phyloP scores from a whole-genome alignment of 2,797 vertebrate genomes.

The Sebastes oblongus region DNA sequence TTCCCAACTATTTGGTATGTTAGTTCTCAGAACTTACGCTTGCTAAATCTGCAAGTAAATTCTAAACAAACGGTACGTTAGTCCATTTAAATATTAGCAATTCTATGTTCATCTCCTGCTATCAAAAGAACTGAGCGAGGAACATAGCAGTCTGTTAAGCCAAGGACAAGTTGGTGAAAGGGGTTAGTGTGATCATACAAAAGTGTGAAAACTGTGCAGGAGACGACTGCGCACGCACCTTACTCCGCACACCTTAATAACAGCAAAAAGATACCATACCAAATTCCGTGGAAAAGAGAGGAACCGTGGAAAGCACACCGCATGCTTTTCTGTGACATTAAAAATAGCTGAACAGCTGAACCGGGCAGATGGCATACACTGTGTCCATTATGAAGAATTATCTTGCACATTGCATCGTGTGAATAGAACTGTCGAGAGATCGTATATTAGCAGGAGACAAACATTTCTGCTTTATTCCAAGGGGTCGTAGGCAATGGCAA shows the following conservation, averaged over 20 bases:
- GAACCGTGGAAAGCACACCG: constrained; percentile 57
- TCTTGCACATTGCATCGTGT: constrained; percentile 61
- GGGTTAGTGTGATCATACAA: background rate
- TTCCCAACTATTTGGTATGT: constrained; percentile 47
- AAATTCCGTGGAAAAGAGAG: constrained; percentile 46
- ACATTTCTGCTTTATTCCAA: constrained; percentile 49
- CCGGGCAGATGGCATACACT: constrained; percentile 79
- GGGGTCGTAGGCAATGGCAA: constrained; percentile 35
- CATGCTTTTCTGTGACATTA: constrained; percentile 64
- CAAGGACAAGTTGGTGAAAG: constrained; percentile 41
- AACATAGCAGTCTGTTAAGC: constrained; percentile 41
- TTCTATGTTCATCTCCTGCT: constrained; percentile 36
- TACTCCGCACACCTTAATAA: constrained; percentile 18
- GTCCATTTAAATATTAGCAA: constrained; percentile 42
- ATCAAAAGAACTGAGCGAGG: constrained; percentile 18
- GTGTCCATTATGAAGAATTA: constrained; percentile 68
- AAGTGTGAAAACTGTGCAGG: constrained; percentile 26
- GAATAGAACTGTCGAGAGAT: constrained; percentile 53
- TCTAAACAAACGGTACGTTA: constrained; percentile 29
- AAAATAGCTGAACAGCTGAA: constrained; percentile 56
- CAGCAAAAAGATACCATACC: constrained; percentile 32
- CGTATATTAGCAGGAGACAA: constrained; percentile 46
- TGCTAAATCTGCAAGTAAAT: constrained; percentile 51
- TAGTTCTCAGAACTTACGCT: constrained; percentile 35
- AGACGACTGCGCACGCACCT: constrained; percentile 23